Percentiles rank a stretch among this genome's conserved stretches.
Evolutionary conservation across 2,888 invertebrate genomes (phyloP).

Genomic region (Spisula subtruncata): DNA sequence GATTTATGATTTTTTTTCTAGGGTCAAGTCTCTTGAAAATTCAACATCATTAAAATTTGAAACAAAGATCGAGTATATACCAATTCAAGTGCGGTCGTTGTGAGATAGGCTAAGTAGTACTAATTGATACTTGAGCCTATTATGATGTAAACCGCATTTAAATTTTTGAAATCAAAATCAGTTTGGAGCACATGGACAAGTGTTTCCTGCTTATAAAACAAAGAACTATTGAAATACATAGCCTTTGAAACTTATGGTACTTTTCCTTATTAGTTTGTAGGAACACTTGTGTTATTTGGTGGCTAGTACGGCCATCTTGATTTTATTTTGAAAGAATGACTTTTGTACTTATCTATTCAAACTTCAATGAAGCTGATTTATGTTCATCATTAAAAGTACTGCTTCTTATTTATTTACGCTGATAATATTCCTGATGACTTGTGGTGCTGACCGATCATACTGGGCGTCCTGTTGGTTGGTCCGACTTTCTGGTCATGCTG

Average conservation of each 20-base stretch:
- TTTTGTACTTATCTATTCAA: not conserved
- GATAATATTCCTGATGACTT: too few relatives aligned
- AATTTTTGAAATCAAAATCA: constrained; percentile 60
- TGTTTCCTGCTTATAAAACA: constrained; percentile 50
- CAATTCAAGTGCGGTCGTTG: constrained; percentile 46
- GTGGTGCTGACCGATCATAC: too few relatives aligned
- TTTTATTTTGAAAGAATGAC: not conserved
- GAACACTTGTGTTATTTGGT: constrained; percentile 3
- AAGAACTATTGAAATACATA: constrained; percentile 49
- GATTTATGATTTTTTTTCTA: constrained; percentile 48
- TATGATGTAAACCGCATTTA: constrained; percentile 51
- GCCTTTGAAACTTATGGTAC: constrained; percentile 24
- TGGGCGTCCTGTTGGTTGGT: too few relatives aligned
- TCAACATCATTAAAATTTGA: constrained; percentile 66
- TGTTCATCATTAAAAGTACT: not conserved
- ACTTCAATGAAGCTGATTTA: not conserved
- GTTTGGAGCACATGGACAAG: constrained; percentile 47
- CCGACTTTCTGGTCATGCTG: too few relatives aligned
- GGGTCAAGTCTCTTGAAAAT: constrained; percentile 55
- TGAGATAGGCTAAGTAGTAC: constrained; percentile 50
- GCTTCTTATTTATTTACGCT: too few relatives aligned
- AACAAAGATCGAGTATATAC: constrained; percentile 56
- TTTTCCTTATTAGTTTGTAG: not conserved
- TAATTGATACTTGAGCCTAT: constrained; percentile 60
- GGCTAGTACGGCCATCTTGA: not conserved